Percentiles rank a stretch among this genome's conserved stretches.
Conservation (phyloP, 2,797 vertebrate species). For the Agapornis canus region DNA sequence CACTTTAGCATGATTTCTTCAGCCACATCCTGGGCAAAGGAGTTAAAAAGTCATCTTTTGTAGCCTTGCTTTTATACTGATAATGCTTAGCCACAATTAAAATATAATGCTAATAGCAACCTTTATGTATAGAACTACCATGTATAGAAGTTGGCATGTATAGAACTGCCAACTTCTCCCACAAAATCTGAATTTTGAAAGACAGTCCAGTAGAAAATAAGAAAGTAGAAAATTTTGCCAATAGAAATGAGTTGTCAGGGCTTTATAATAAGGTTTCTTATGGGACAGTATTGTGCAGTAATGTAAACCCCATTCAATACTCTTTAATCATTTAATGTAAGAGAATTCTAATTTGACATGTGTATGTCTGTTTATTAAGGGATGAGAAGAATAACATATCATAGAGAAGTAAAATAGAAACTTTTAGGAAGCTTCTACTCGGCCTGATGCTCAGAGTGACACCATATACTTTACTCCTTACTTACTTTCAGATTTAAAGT, state of each 20-base stretch:
- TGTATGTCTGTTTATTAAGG: not conserved
- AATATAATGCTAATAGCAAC: not conserved
- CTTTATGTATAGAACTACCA: not conserved
- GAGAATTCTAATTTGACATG: not conserved
- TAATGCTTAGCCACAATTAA: not conserved
- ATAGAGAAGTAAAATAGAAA: not conserved
- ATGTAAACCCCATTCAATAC: not conserved
- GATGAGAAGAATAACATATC: not conserved
- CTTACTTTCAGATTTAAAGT: not conserved
- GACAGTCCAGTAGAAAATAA: not conserved
- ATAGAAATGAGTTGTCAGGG: not conserved
- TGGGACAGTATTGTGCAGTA: not conserved
- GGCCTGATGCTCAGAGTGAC: not conserved
- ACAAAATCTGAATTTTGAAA: not conserved
- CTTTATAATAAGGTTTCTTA: not conserved
- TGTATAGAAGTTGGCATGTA: not conserved
- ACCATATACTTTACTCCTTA: not conserved
- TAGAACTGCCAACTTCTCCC: not conserved
- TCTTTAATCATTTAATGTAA: not conserved
- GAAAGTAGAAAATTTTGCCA: not conserved
- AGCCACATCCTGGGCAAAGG: not conserved
- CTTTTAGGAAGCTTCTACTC: not conserved
- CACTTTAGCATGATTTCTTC: not conserved
- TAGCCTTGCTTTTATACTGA: not conserved
- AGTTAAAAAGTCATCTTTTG: not conserved